Base-by-base conservation (phyloP, 1,140 invertebrate genomes). In the Sminthurinus signatus region DNA sequence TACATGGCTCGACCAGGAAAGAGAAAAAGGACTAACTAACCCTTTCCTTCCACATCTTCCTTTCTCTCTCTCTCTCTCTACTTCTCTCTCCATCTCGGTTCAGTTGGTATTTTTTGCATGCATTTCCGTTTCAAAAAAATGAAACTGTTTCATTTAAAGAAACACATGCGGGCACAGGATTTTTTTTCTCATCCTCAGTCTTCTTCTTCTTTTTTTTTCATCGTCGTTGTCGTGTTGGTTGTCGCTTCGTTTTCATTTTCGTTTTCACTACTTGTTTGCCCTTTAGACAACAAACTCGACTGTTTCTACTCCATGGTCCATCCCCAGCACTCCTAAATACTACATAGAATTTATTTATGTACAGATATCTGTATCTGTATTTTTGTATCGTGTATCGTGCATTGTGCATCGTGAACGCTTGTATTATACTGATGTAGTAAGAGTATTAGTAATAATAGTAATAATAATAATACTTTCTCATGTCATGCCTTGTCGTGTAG, bases 91-190 rank as follows among this genome's bases (percentile, higher is more conserved):
- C 51, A 27, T 61, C 46, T 44, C 59, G 59, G 59, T 25, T 61
- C 46, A 61, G 48, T 51, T 61, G n/a, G 27, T 44, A 21, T 61
- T 61, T 61, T 61, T 61, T 61, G 59, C 59, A 61, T 32, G 46
- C 59, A 61, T 61, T 61, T 61, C 59, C 59, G 59, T 61, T 61
- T 44, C 43, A 61, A 52, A 61, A 61, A 61, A n/a, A n/a, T n/a
- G n/a, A n/a, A n/a, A 61, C 29, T 15, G 59, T 51, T 61, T 61
- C 59, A 61, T 61, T 61, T 61, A 48, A 61, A 61, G 48, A 61
- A 61, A 61, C 59, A 61, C 59, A 61, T 61, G 59, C 59, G 59
- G 59, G 59, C 48, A 61, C 46, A 48, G 51, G 59, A 23, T 61
- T 58, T 44, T 61, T 61, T 39, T 54, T 21, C 44, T 25, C 44